These are phyloP conservation scores for Aphidius ervi DNA, from an alignment of 1,140 invertebrate genomes.

Conservation along the genomic window DNA sequence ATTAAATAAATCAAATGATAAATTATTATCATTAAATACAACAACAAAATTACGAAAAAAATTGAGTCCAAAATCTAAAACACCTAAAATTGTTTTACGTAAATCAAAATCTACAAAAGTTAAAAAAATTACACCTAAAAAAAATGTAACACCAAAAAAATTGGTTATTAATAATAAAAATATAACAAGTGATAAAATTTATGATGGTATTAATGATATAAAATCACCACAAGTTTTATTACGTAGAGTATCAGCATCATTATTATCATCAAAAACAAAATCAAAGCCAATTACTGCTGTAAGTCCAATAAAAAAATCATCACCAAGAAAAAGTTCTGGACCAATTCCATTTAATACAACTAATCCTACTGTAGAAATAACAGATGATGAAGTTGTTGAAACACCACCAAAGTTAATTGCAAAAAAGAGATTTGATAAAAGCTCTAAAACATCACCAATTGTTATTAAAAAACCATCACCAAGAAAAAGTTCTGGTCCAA, in stretches of 20 bases:
- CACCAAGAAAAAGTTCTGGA: slow-evolving; percentile 13
- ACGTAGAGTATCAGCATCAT: slow-evolving; percentile 1
- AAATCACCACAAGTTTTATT: slow-evolving; percentile 5
- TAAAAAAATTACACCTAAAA: neutral
- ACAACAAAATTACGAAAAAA: neutral
- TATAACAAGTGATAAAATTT: too few species aligned
- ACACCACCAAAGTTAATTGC: too few species aligned
- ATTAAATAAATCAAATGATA: neutral
- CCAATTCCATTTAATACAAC: too few species aligned
- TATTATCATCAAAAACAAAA: neutral
- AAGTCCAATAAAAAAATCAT: slow-evolving; percentile 10
- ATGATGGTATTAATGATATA: neutral
- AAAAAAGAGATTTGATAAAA: too few species aligned
- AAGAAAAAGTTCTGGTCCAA: too few species aligned
- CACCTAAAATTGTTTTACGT: slow-evolving; percentile 1
- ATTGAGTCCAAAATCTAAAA: slow-evolving; percentile 5
- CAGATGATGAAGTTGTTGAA: too few species aligned
- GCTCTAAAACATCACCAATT: too few species aligned
- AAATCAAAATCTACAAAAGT: slow-evolving; percentile 7
- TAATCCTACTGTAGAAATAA: too few species aligned
- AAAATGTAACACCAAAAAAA: neutral
- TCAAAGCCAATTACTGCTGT: too few species aligned
- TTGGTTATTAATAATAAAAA: neutral
- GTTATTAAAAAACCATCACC: too few species aligned
- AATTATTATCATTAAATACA: neutral